Evolutionary conservation across 2,888 invertebrate genomes (phyloP), one percentile per base, ranked within the genome.

Genomic region (Crossocerus cetratus): DNA sequence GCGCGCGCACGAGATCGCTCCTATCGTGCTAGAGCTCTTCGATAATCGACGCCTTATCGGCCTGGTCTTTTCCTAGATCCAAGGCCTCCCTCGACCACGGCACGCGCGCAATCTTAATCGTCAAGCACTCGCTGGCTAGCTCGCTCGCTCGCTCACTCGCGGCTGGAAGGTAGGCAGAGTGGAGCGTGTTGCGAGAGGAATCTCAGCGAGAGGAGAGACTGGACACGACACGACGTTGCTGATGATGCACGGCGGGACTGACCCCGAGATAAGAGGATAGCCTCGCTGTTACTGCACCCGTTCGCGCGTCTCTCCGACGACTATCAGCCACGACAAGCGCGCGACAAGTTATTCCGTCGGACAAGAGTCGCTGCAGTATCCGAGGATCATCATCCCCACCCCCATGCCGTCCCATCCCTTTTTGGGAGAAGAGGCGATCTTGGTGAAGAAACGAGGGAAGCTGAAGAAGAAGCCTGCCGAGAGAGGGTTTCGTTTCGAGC

Each of bases 221-320:
- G 54, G 42, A 14, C 58, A 2, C 14, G 65, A 32, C n/a, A n/a
- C 60, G 58, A 11, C 43, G 20, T 23, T 21, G 61, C 21, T 13
- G 42, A 16, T 14, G 43, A 32, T 49, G 32, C 58, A 45, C 49
- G 54, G 21, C 56, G 11, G 59, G 45, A 77, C 77, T 81, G 81
- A 79, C 79, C 78, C 81, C 54, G 79, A 78, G 79, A 74, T 75
- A 72, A 72, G 58, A 57, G 56, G 68, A 56, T 57, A 62, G 54
- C 18, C 49, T 53, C 55, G 49, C 16, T 49, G 56, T 53, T 66
- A 45, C 45, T 67, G 64, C 66, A 80, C 49, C 76, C 77, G 75
- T 80, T 72, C 65, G 64, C 81, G 69, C 76, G 80, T 81, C 76
- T 57, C 64, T 59, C 16, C 42, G 68, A 78, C 68, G 81, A 82